Evolutionary conservation across 2,888 invertebrate genomes (phyloP).

Genomic region (Elaeidobius kamerunicus): DNA sequence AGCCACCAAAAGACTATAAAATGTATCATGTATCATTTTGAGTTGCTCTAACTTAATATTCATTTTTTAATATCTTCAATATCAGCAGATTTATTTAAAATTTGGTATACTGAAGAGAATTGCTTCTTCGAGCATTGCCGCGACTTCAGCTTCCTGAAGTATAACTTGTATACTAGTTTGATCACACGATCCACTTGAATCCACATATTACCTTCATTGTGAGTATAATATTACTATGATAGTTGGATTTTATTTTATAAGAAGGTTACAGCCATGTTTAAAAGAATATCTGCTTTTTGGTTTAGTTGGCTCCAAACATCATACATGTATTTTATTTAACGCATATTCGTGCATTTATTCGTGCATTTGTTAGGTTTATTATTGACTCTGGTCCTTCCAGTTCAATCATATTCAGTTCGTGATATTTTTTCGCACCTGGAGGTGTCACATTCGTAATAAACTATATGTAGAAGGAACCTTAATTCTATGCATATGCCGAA

Average conservation of each 20-base stretch:
- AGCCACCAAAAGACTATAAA: too few relatives aligned
- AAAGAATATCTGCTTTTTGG: neutral
- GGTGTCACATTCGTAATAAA: neutral
- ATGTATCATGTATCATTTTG: too few relatives aligned
- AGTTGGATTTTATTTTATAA: constrained; percentile 11
- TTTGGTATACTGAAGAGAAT: too few relatives aligned
- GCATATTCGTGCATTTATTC: constrained; percentile 4
- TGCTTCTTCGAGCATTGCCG: neutral
- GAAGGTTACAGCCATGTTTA: neutral
- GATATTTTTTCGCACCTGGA: constrained; percentile 1
- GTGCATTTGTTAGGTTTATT: constrained; percentile 1
- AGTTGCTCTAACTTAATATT: too few relatives aligned
- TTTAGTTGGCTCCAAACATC: constrained; percentile 2
- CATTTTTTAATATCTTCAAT: too few relatives aligned
- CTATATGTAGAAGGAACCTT: neutral
- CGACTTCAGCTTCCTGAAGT: neutral
- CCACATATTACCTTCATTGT: constrained; percentile 7
- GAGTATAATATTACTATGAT: constrained; percentile 3
- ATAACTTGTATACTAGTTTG: constrained; percentile 11
- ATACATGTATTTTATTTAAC: constrained; percentile 6
- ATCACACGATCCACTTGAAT: constrained; percentile 12
- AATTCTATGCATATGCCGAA: neutral
- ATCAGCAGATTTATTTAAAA: too few relatives aligned
- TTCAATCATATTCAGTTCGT: constrained; percentile 5
- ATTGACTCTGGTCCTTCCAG: constrained; percentile 2